phyloP scores from a whole-genome alignment of 2,113 vertebrate genomes.

The Hippocampus mohnikei region DNA sequence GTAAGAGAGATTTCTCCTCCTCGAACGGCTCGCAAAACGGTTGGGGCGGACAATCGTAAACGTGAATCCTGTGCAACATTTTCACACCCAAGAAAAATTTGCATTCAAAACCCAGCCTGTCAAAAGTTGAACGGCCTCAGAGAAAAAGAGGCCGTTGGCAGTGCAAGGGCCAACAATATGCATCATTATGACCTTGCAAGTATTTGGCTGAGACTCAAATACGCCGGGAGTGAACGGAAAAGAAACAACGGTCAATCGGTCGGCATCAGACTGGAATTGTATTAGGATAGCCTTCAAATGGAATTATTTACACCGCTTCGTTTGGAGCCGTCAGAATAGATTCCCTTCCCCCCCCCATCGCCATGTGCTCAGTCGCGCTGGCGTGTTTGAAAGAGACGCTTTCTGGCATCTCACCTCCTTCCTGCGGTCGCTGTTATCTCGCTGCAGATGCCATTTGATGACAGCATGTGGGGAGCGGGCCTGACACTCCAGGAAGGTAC shows the following conservation, averaged over 20 bases:
- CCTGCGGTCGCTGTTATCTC: conserved; percentile 88
- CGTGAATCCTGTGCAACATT: too few relatives aligned
- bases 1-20: too few relatives aligned
- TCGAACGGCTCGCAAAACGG: too few relatives aligned
- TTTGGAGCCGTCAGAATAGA: neutral
- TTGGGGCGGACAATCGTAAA: too few relatives aligned
- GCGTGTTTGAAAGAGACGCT: conserved; percentile 5
- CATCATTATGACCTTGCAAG: neutral
- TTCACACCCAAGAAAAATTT: neutral
- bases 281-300: neutral
- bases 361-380: neutral
- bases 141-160: neutral
- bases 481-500: conserved; percentile 94
- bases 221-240: neutral
- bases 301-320: neutral
- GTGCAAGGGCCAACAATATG: neutral
- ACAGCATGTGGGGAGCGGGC: conserved; percentile 90
- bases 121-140: neutral
- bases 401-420: conserved; percentile 81
- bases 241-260: neutral
- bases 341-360: neutral
- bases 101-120: neutral
- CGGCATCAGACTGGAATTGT: neutral
- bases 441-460: conserved; percentile 93
- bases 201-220: neutral